phyloP scores from a whole-genome alignment of 2,888 invertebrate genomes.

The Amphimallon solstitiale region DNA sequence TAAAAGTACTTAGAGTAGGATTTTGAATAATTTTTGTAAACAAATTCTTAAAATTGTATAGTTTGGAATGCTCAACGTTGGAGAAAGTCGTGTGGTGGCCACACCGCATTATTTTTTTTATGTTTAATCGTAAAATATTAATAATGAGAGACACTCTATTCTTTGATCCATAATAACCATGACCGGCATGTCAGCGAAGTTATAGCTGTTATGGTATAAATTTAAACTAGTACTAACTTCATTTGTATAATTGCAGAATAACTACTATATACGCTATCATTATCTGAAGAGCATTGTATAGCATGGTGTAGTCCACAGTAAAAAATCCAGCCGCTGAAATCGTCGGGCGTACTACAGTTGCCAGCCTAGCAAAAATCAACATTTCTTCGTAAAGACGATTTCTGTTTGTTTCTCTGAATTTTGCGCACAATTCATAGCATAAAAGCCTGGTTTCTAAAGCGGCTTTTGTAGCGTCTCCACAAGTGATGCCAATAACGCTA shows the following conservation, averaged over 20 bases:
- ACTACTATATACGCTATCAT: neutral
- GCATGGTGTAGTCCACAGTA: constrained; percentile 34
- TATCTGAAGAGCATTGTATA: constrained; percentile 1
- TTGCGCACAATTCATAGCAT: constrained; percentile 2
- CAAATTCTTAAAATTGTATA: too few species aligned
- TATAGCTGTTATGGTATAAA: too few species aligned
- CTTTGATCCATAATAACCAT: too few species aligned
- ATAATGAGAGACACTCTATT: too few species aligned
- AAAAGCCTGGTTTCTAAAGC: neutral
- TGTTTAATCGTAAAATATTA: too few species aligned
- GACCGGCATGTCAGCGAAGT: too few species aligned
- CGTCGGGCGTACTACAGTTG: neutral
- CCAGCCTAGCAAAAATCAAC: neutral
- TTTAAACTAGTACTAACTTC: neutral
- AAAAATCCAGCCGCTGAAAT: constrained; percentile 37
- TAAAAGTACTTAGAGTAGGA: too few species aligned
- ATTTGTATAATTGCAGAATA: constrained; percentile 8
- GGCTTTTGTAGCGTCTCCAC: neutral
- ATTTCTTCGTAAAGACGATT: neutral
- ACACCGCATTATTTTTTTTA: too few species aligned
- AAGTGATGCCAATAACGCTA: neutral
- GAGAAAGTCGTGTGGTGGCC: too few species aligned
- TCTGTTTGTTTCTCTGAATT: neutral
- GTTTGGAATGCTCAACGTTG: too few species aligned
- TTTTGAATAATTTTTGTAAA: too few species aligned